Conservation (phyloP, 1,140 invertebrate species). For the Antheraea mylitta region DNA sequence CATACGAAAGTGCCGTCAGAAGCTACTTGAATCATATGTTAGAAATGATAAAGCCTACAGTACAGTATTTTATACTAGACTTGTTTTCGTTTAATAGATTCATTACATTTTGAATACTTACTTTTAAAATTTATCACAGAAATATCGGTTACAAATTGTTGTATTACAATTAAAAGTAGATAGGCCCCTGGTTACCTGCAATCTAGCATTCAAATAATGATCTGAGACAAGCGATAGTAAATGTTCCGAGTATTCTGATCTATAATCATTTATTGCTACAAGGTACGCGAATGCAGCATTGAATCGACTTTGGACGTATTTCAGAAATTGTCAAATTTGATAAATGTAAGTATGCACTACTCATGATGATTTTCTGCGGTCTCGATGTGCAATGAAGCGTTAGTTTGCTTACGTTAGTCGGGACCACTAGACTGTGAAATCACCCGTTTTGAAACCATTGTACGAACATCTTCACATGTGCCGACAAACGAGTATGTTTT, state of each 20-base stretch:
- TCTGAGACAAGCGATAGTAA: not conserved
- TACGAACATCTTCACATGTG: slow-evolving; percentile 24
- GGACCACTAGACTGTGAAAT: slow-evolving; percentile 65
- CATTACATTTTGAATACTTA: too few relatives aligned
- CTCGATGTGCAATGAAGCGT: slow-evolving; percentile 46
- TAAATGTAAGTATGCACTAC: not conserved
- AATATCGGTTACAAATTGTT: too few relatives aligned
- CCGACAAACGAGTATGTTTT: slow-evolving; percentile 50
- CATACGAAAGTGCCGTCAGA: too few relatives aligned
- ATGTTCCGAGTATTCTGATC: not conserved
- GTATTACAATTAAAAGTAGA: too few relatives aligned
- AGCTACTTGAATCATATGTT: too few relatives aligned
- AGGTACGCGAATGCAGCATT: not conserved
- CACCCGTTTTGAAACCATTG: slow-evolving; percentile 54
- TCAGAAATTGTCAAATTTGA: not conserved
- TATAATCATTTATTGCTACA: not conserved
- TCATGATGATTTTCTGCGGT: slow-evolving; percentile 56
- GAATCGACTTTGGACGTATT: not conserved
- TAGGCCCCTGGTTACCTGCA: too few relatives aligned
- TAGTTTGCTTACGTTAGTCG: slow-evolving; percentile 37
- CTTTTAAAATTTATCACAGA: too few relatives aligned
- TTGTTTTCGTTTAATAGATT: too few relatives aligned
- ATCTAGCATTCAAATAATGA: not conserved
- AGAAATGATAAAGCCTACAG: too few relatives aligned
- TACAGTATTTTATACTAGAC: too few relatives aligned